Percentiles rank a stretch among this genome's conserved stretches.
Evolutionary conservation across 2,888 invertebrate genomes (phyloP).

Genomic region (Selenia dentaria): DNA sequence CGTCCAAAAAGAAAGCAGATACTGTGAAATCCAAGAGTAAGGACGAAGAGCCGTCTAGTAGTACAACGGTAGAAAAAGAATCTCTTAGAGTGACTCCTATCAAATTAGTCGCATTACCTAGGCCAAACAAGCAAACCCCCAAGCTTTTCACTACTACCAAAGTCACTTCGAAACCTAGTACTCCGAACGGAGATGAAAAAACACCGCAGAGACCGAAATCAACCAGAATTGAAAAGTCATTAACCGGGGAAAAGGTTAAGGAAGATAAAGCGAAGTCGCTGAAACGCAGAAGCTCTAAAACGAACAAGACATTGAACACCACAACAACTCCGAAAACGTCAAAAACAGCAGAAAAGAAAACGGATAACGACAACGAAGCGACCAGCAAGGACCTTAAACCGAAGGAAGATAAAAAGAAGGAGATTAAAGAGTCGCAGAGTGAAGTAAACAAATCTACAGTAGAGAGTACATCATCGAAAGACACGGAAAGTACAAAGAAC

Average conservation of each 20-base stretch:
- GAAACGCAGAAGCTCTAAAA: constrained; percentile 52
- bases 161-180: constrained; percentile 37
- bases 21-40: constrained; percentile 22
- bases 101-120: constrained; percentile 48
- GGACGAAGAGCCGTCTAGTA: constrained; percentile 39
- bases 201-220: constrained; percentile 33
- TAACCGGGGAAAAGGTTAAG: constrained; percentile 24
- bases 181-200: constrained; percentile 28
- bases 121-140: constrained; percentile 38
- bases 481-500: constrained; percentile 34
- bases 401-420: constrained; percentile 36
- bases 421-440: constrained; percentile 27
- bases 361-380: constrained; percentile 20
- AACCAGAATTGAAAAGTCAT: constrained; percentile 33
- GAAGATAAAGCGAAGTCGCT: constrained; percentile 40
- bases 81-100: constrained; percentile 45
- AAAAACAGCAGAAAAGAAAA: constrained; percentile 37
- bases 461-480: background rate
- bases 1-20: constrained; percentile 9
- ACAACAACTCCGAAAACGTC: constrained; percentile 33
- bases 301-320: constrained; percentile 47
- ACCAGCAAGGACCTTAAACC: constrained; percentile 39
- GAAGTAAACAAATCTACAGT: constrained; percentile 28
- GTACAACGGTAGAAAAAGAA: constrained; percentile 36
- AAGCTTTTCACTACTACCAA: constrained; percentile 31